phyloP scores from a whole-genome alignment of 2,888 invertebrate species.

The Trachelus troglodyta region DNA sequence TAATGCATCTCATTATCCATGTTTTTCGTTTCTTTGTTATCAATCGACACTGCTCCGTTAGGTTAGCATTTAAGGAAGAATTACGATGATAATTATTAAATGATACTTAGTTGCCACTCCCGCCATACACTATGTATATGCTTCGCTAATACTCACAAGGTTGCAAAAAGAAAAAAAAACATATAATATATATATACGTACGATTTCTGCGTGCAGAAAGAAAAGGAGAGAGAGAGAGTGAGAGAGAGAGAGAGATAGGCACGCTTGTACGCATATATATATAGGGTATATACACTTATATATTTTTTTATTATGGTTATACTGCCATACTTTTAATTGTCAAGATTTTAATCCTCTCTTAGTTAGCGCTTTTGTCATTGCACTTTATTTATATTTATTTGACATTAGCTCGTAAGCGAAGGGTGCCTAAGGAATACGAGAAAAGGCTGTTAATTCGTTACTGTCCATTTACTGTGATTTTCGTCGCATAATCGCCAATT shows the following conservation, averaged over 20 bases:
- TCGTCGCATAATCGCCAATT: constrained; percentile 55
- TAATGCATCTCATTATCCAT: neutral
- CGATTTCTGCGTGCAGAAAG: neutral
- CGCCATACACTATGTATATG: constrained; percentile 53
- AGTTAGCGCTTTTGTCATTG: constrained; percentile 7
- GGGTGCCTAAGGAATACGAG: constrained; percentile 55
- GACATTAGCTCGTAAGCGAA: constrained; percentile 55
- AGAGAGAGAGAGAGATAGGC: neutral
- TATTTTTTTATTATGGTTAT: constrained; percentile 5
- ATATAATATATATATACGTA: neutral
- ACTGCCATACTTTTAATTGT: constrained; percentile 6
- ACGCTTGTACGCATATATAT: constrained; percentile 2
- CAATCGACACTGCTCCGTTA: constrained; percentile 36
- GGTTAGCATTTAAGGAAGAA: constrained; percentile 7
- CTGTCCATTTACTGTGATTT: constrained; percentile 60
- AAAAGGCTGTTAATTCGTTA: constrained; percentile 50
- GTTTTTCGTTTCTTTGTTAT: constrained; percentile 40
- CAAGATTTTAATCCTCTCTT: constrained; percentile 1
- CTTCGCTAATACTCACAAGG: constrained; percentile 62
- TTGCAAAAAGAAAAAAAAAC: constrained; percentile 44
- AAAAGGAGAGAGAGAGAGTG: neutral
- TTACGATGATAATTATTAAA: constrained; percentile 25
- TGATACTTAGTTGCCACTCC: constrained; percentile 49
- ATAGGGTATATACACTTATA: neutral
- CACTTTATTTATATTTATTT: constrained; percentile 59